phyloP scores from a whole-genome alignment of 2,113 vertebrate genomes.

The Clinocottus analis region DNA sequence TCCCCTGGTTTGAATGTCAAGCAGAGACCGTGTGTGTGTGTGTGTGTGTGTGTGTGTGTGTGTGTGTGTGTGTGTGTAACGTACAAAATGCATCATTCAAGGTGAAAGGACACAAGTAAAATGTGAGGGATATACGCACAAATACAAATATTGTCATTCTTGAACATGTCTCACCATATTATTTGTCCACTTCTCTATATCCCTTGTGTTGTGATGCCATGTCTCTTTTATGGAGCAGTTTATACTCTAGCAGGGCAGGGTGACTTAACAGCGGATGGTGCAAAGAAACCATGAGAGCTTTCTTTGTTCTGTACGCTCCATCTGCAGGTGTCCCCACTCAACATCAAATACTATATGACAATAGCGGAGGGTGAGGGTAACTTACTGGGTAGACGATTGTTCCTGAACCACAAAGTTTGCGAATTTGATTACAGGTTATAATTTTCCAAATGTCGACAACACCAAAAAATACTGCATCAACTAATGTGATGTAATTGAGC shows the following conservation, averaged over 20 bases:
- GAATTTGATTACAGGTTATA: no score
- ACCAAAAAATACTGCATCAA: not conserved
- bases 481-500: not conserved
- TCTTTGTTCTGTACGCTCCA: no score
- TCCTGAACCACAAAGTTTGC: not conserved
- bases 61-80: not conserved
- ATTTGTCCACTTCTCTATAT: not conserved
- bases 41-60: not conserved
- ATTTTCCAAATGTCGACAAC: no score
- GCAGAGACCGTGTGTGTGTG: not conserved
- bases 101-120: not conserved
- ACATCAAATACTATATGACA: no score
- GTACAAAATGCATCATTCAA: not conserved
- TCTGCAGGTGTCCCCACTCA: no score
- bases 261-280: not conserved
- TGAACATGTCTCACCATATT: not conserved
- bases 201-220: not conserved
- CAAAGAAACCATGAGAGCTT: not conserved
- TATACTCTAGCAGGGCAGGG: no score
- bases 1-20: conserved; percentile 1
- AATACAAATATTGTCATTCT: not conserved
- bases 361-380: no score
- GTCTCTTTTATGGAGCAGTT: not conserved
- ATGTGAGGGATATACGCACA: not conserved
- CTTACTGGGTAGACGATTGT: no score